Evolutionary conservation across 92 coral and sea anemone genomes (phyloP).

Genomic region (Epizoanthus scotinus): DNA sequence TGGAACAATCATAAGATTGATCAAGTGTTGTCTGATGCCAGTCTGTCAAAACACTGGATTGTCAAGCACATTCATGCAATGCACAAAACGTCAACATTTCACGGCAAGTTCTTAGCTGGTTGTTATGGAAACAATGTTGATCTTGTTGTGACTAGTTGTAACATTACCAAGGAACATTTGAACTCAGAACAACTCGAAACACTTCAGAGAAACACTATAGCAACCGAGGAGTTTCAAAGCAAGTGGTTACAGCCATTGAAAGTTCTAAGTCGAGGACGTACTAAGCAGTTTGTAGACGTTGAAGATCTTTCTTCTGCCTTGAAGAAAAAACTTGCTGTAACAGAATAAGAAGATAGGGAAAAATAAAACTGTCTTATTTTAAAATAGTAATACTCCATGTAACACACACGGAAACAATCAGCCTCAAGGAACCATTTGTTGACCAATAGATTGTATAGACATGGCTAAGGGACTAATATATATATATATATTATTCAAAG

Average conservation of each 20-base stretch:
- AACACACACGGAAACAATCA: too few relatives aligned
- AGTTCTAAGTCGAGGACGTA: not conserved
- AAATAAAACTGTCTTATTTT: too few relatives aligned
- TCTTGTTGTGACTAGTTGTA: conserved; percentile 35
- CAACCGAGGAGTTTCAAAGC: conserved; percentile 3
- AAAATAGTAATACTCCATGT: too few relatives aligned
- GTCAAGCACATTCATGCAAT: conserved; percentile 8
- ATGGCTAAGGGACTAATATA: too few relatives aligned
- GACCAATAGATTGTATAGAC: too few relatives aligned
- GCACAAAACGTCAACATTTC: conserved; percentile 26
- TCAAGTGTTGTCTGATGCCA: conserved; percentile 11
- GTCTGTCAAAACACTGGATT: conserved; percentile 14
- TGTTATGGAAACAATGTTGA: conserved; percentile 38
- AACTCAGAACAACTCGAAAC: conserved; percentile 43
- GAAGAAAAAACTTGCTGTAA: too few relatives aligned
- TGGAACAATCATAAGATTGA: conserved; percentile 47
- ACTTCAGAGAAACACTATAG: not conserved
- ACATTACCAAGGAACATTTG: conserved; percentile 45
- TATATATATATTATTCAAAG: too few relatives aligned
- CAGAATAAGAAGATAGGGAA: too few relatives aligned
- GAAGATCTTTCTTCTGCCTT: not conserved
- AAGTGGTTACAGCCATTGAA: conserved; percentile 27
- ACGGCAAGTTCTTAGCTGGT: conserved; percentile 50
- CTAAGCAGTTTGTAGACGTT: not conserved
- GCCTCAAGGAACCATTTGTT: too few relatives aligned